Evolutionary conservation across 2,888 invertebrate genomes (phyloP).

Genomic region (Cerceris rybyensis): DNA sequence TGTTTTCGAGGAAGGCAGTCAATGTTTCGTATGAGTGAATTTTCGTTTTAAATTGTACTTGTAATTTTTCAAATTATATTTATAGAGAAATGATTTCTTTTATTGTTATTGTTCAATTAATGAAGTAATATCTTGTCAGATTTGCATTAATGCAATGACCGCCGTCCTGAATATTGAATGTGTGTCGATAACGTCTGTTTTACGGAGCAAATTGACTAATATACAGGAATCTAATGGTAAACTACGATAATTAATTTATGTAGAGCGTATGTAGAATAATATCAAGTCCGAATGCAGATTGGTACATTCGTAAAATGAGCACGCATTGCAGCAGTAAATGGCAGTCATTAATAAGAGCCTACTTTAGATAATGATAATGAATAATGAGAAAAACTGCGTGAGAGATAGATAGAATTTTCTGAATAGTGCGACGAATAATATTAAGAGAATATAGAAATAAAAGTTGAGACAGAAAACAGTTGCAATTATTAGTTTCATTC

Average conservation of each 20-base stretch:
- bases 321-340: conserved; percentile 61
- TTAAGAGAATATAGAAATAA: conserved; percentile 40
- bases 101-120: not conserved
- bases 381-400: conserved; percentile 19
- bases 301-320: conserved; percentile 37
- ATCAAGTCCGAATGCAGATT: conserved; percentile 42
- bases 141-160: not conserved
- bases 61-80: not conserved
- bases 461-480: conserved; percentile 16
- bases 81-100: not conserved
- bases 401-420: conserved; percentile 29
- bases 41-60: conserved; percentile 1
- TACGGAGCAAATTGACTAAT: conserved; percentile 13
- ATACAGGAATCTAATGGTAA: conserved; percentile 40
- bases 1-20: conserved; percentile 19
- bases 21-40: not conserved
- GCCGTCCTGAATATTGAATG: not conserved
- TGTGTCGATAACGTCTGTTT: conserved; percentile 8
- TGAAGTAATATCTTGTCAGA: not conserved
- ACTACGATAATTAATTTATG: conserved; percentile 54
- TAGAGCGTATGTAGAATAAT: conserved; percentile 21
- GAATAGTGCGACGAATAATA: conserved; percentile 52
- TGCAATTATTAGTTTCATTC: not conserved
- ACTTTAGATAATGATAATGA: conserved; percentile 35
- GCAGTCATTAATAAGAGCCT: conserved; percentile 49